phyloP scores from a whole-genome alignment of 2,797 vertebrate species.

The Chrosomus eos region DNA sequence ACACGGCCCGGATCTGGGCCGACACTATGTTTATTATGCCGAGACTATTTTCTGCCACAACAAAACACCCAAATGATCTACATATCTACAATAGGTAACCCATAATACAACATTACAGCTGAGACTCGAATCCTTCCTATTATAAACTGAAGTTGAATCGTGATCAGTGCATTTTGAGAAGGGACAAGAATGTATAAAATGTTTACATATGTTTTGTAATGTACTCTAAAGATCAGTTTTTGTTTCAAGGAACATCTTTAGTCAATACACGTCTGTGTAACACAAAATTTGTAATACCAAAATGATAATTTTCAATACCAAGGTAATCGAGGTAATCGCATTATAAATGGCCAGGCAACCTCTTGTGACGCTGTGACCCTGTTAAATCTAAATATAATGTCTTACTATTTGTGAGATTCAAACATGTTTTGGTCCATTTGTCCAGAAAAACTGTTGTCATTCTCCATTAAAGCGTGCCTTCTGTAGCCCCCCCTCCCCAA shows the following conservation, averaged over 20 bases:
- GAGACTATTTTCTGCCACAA: not conserved
- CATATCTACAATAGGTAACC: not conserved
- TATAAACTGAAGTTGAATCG: not conserved
- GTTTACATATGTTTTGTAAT: not conserved
- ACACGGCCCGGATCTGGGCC: too few relatives aligned
- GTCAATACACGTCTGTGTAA: not conserved
- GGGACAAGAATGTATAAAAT: not conserved
- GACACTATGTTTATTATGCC: too few relatives aligned
- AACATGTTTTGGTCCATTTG: not conserved
- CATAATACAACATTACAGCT: not conserved
- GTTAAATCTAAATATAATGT: not conserved
- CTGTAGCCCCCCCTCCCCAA: conserved; percentile 53
- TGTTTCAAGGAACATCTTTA: not conserved
- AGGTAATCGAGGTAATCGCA: not conserved
- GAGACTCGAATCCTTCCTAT: not conserved
- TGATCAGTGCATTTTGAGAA: not conserved
- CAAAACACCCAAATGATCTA: not conserved
- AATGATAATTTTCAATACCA: not conserved
- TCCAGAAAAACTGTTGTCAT: conserved; percentile 4
- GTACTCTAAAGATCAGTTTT: not conserved
- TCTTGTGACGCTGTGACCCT: not conserved
- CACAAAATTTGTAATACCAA: too few relatives aligned
- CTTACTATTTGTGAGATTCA: not conserved
- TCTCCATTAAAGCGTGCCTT: conserved; percentile 74
- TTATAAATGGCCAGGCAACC: not conserved